Evolutionary conservation across 2,888 invertebrate species (phyloP).

Genomic region (Cantharis lateralis): DNA sequence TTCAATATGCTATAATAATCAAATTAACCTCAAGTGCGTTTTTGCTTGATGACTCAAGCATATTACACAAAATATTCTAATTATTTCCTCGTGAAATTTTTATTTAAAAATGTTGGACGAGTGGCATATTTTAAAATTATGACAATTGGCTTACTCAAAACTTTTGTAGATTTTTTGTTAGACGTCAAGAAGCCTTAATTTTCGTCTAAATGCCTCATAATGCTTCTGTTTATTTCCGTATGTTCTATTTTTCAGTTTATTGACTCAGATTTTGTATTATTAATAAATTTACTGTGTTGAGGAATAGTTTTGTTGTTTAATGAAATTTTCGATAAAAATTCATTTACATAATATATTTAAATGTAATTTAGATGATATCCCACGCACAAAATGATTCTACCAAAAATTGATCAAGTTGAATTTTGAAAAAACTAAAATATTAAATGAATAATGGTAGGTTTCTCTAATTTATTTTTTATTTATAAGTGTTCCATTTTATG

Average conservation of each 20-base stretch:
- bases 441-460: not conserved
- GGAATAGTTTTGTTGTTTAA: not conserved
- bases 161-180: not conserved
- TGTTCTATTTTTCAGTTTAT: conserved; percentile 4
- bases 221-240: not conserved
- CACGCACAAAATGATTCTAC: not conserved
- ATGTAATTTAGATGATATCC: not conserved
- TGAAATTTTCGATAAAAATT: not conserved
- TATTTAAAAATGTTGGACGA: not conserved
- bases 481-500: not conserved
- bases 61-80: not conserved
- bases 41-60: too few species aligned
- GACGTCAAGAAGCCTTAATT: not conserved
- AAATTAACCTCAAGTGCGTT: too few species aligned
- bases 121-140: not conserved
- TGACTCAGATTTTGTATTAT: conserved; percentile 5
- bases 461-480: not conserved
- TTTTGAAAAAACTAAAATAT: not conserved
- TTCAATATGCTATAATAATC: not conserved
- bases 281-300: not conserved
- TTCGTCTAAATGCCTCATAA: not conserved
- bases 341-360: not conserved
- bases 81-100: not conserved
- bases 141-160: not conserved
- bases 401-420: not conserved